Percentiles rank a stretch among this genome's conserved stretches.
Evolutionary conservation across 2,113 vertebrate genomes (phyloP).

Genomic region (Garra rufa): DNA sequence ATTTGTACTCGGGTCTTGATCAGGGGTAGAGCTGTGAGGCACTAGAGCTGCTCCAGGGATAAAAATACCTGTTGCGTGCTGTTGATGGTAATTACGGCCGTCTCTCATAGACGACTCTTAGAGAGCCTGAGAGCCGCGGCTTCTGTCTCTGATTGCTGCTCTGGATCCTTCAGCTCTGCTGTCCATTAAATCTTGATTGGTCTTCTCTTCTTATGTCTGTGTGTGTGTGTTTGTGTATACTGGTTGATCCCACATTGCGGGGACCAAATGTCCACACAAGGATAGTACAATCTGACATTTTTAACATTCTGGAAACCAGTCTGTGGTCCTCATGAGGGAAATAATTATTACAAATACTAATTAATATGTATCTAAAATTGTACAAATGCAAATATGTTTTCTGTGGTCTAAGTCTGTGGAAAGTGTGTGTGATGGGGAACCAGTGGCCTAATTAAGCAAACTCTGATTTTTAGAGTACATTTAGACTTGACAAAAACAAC

Average conservation of each 20-base stretch:
- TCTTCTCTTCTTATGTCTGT: constrained; percentile 6
- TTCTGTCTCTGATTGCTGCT: constrained; percentile 78
- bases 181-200: constrained; percentile 80
- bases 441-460: background rate
- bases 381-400: too few species aligned
- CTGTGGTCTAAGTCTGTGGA: background rate
- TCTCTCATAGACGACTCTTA: constrained; percentile 52
- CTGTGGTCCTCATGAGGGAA: background rate
- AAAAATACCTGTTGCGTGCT: constrained; percentile 72
- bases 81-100: constrained; percentile 58
- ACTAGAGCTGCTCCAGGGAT: constrained; percentile 37
- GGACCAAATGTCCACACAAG: background rate
- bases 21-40: constrained; percentile 26
- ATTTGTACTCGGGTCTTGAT: constrained; percentile 10
- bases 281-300: background rate
- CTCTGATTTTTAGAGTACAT: background rate
- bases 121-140: constrained; percentile 66
- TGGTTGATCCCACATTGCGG: too few species aligned
- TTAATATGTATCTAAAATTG: background rate
- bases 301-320: background rate
- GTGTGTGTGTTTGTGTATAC: constrained; percentile 9
- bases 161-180: constrained; percentile 76
- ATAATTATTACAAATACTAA: background rate
- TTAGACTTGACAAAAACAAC: background rate
- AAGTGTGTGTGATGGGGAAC: background rate